Evolutionary conservation across 1,140 invertebrate genomes (phyloP), one percentile per base, ranked within the genome.

Genomic region (Bombyx mandarina): DNA sequence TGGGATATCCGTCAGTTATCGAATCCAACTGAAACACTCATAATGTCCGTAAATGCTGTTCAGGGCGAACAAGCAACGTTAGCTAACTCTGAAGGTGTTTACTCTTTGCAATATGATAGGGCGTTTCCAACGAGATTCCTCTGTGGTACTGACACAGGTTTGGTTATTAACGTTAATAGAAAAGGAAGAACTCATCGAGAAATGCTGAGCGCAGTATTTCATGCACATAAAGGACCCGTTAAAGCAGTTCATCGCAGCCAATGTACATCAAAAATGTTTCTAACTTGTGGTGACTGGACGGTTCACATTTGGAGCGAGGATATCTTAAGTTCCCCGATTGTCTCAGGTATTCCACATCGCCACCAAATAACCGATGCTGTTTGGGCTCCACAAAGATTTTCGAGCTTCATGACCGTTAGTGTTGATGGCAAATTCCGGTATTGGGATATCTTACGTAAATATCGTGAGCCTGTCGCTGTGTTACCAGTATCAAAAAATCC

Each of bases 221-320:
- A 90, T 6, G 91, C 94, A 0, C 95, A 97, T 68, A 89, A 91
- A 60, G 95, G 96, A 0, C 94, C 95, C 3, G 92, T 97, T 0
- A 91, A 94, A 54, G 89, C 92, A 7, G 83, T 97, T 1, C 91
- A 95, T 71, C 90, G 96, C 61, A 97, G 97, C 89, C 94, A 95
- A 26, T 93, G 91, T 52, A 95, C 94, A 77, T 90, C 94, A 0
- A 95, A 95, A 79, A 95, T 96, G 82, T 97, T 97, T 78, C 86
- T 97, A 8, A 94, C 95, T n/a, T 92, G 95, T 55, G 96, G 95
- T 0, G 96, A 97, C 82, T 97, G 94, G 93, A 94, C 92, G 2
- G 92, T 93, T 0, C 91, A 94, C 75, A 92, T 98, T 65, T 97
- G 95, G 94, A 93, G 94, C 2, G 96, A 98, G 78, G 96, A 98